Percentiles rank a stretch among this genome's conserved stretches.
Conservation (phyloP, 2,113 vertebrate species). For the Polypterus bichir region DNA sequence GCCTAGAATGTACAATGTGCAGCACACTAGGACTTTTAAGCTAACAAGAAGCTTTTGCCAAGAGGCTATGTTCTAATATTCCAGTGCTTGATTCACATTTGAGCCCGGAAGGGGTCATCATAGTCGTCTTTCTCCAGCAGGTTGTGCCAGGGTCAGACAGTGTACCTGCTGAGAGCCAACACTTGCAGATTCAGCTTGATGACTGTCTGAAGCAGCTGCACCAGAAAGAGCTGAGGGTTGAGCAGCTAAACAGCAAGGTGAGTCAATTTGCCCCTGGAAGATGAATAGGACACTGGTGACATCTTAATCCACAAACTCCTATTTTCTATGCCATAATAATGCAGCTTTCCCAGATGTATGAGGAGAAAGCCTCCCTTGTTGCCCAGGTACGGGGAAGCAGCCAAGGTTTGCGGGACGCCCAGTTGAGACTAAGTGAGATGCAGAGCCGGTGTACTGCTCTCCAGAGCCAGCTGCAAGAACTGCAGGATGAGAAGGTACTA, state of each 20-base stretch:
- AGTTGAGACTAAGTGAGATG: conserved; percentile 39
- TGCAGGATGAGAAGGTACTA: conserved; percentile 28
- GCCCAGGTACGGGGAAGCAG: conserved; percentile 43
- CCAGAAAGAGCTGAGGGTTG: conserved; percentile 56
- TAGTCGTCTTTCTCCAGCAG: no score
- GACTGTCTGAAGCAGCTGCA: conserved; percentile 56
- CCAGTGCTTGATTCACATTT: no score
- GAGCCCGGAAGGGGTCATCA: no score
- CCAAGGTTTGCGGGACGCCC: conserved; percentile 36
- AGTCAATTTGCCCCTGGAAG: neutral
- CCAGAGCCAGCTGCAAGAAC: conserved; percentile 45
- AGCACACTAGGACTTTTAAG: no score
- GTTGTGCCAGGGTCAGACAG: no score
- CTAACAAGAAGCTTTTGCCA: no score
- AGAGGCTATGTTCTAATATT: no score
- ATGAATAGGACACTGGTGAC: neutral
- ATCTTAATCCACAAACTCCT: neutral
- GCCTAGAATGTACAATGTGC: no score
- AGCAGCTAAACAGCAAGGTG: conserved; percentile 60
- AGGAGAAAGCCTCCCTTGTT: conserved; percentile 55
- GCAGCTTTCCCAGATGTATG: conserved; percentile 59
- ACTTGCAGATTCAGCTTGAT: conserved; percentile 42
- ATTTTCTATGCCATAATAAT: conserved; percentile 3
- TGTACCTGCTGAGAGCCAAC: conserved; percentile 30
- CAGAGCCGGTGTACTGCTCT: conserved; percentile 40